A percentile compares a stretch with the other conserved stretches of the same genome.
These are phyloP conservation scores for Paralichthys olivaceus DNA, from an alignment of 2,113 vertebrate species.

Conservation along the genomic window DNA sequence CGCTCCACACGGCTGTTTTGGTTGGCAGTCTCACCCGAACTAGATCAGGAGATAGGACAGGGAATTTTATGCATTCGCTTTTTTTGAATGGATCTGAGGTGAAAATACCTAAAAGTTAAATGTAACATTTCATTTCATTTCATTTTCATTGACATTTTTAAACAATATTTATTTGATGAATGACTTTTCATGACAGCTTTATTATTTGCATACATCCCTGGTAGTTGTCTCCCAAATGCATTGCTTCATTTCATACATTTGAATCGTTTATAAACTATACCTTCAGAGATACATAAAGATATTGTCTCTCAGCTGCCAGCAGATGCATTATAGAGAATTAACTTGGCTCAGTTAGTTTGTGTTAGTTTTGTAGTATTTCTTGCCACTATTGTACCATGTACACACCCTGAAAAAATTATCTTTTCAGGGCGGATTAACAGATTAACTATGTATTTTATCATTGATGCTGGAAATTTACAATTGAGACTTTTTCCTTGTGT, in stretches of 20 bases:
- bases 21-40: conserved; percentile 68
- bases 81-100: conserved; percentile 20
- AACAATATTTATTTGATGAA: too few relatives aligned
- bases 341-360: too few relatives aligned
- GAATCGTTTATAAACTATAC: too few relatives aligned
- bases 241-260: background rate
- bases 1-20: conserved; percentile 58
- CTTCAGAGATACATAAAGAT: too few relatives aligned
- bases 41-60: conserved; percentile 66
- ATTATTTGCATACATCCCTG: background rate
- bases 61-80: conserved; percentile 54
- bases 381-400: too few relatives aligned
- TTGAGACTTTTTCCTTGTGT: background rate
- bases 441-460: background rate
- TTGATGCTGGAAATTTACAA: background rate
- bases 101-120: conserved; percentile 7
- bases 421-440: background rate
- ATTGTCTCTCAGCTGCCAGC: too few relatives aligned
- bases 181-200: too few relatives aligned
- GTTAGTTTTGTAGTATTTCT: too few relatives aligned
- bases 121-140: background rate
- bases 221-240: background rate
- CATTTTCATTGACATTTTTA: background rate
- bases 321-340: too few relatives aligned
- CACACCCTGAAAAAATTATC: conserved; percentile 6